Base-by-base conservation (phyloP, 53 echinoderm and acorn worm genomes). In the Apostichopus leukothele region DNA sequence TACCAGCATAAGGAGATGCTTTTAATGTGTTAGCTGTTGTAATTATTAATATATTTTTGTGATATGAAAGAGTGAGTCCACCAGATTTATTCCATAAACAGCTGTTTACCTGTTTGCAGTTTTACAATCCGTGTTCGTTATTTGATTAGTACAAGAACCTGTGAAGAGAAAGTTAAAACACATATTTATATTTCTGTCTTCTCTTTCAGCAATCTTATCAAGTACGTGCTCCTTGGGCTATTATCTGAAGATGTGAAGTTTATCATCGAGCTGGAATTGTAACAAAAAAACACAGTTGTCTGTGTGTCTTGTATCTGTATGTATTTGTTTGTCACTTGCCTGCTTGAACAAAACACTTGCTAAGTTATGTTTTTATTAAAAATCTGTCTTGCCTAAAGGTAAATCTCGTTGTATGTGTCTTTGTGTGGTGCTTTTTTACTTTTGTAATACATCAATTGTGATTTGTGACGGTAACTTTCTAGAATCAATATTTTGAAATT, bases 211-310 rank as follows among this genome's bases (percentile, higher is more conserved):
- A 83, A 52, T 87, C 77, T 25, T 94, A 94, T 76, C 76, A 74
- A 61, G 83, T 92, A 66, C 74, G 90, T 51, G 92, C 94, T 71
- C 94, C 94, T 1, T 94, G 94, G 94, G 94, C 91, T 13, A 89
- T 51, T 5, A 51, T 77, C 52, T 77, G 16, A 77, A 21, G 27
- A 10, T 23, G 18, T 4, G 25, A 14, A 3, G 78, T 77, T 25
- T 51, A 16, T 77, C 4, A 5, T 77, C 52, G 4, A 9, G 39
- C 39, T 39, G 39, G 39, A 39, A 39, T 39, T 39, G 39, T 39
- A 39, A 39, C 2, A 39, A 39, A 39, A 39, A 39, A 39, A 39
- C 39, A 39, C 39, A 39, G 39, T 77, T 12, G 77, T 77, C 77
- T 51, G 52, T 77, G 78, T 77, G 51, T 51, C 2, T 77, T 77